phyloP scores from a whole-genome alignment of 2,888 invertebrate species.

The Abrostola triplasia region DNA sequence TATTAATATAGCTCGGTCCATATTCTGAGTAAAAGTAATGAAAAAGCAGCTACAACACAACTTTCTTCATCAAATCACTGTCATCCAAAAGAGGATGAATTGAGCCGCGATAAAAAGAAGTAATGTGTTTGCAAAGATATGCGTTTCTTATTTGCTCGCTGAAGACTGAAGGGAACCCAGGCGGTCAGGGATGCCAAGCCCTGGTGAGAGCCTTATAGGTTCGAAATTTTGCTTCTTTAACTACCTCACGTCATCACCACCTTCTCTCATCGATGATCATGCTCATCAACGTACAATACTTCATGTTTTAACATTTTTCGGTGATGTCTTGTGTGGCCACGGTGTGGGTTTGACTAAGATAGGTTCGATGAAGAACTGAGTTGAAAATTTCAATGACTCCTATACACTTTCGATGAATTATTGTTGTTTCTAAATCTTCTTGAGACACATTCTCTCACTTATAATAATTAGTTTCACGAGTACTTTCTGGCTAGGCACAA shows the following conservation, averaged over 20 bases:
- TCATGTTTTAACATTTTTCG: constrained; percentile 54
- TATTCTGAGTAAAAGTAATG: background rate
- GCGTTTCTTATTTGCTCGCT: constrained; percentile 88
- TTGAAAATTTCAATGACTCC: too few relatives aligned
- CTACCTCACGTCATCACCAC: constrained; percentile 64
- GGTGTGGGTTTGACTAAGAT: constrained; percentile 55
- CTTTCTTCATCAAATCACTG: constrained; percentile 60
- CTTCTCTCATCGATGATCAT: constrained; percentile 59
- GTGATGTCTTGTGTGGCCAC: constrained; percentile 48
- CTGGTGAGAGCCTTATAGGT: constrained; percentile 89
- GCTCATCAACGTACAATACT: constrained; percentile 39
- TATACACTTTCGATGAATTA: too few relatives aligned
- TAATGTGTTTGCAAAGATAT: constrained; percentile 87
- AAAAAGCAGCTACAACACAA: constrained; percentile 55
- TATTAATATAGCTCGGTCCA: too few relatives aligned
- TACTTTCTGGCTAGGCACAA: too few relatives aligned
- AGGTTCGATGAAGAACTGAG: too few relatives aligned
- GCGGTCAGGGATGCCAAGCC: constrained; percentile 88
- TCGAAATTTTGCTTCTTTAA: constrained; percentile 86
- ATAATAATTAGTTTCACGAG: too few relatives aligned
- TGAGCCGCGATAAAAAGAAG: constrained; percentile 74
- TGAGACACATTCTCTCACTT: too few relatives aligned
- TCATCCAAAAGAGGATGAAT: constrained; percentile 70
- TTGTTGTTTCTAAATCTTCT: too few relatives aligned
- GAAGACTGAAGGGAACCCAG: constrained; percentile 87